Conservation (phyloP, 2,888 invertebrate species). For the Ernsta delagoae region DNA sequence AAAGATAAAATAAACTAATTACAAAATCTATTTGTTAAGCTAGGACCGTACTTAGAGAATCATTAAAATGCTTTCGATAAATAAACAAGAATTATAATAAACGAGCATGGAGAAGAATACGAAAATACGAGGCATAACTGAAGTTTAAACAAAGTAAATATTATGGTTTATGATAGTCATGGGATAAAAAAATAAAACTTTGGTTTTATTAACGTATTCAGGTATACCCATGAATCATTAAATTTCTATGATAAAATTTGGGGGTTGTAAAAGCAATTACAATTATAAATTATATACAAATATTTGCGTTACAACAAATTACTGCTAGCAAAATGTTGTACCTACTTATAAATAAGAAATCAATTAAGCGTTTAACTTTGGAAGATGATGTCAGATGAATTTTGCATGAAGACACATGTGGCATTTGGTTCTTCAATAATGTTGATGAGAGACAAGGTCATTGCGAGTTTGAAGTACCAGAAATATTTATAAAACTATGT, state of each 20-base stretch:
- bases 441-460: conserved; percentile 7
- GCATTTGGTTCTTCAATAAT: conserved; percentile 2
- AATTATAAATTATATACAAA: not conserved
- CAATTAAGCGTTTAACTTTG: conserved; percentile 27
- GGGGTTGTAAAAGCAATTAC: not conserved
- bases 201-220: too few species aligned
- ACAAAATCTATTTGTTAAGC: conserved; percentile 16
- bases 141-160: not conserved
- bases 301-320: conserved; percentile 2
- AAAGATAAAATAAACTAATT: conserved; percentile 26
- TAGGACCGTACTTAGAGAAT: not conserved
- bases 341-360: conserved; percentile 18
- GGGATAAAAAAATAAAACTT: too few species aligned
- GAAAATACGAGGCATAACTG: not conserved
- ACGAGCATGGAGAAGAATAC: not conserved
- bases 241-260: not conserved
- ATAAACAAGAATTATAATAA: conserved; percentile 5
- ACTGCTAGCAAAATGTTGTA: not conserved
- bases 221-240: not conserved
- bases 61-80: conserved; percentile 7
- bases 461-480: not conserved
- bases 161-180: not conserved
- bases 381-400: conserved; percentile 28
- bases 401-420: conserved; percentile 17
- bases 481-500: too few species aligned